Base-by-base conservation (phyloP, 2,113 vertebrate species). In the Grantiella picta region DNA sequence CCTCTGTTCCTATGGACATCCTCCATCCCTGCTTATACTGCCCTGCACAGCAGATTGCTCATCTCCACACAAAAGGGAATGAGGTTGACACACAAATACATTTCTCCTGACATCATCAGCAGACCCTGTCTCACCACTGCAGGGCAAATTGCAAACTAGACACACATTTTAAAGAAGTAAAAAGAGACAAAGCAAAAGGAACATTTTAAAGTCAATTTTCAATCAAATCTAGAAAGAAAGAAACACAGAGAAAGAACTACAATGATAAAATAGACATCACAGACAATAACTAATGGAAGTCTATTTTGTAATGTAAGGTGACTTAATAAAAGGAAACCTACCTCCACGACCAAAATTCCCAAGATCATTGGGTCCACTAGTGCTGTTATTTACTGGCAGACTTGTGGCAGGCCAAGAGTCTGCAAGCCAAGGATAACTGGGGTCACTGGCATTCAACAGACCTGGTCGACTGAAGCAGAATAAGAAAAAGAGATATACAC, bases 361-460 rank as follows among this genome's bases (percentile, higher is more conserved):
- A 91, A 99, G 98, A 96, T 99, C 99, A 85, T 98, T 99, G 40
- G 99, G 98, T 83, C 99, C 99, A 86, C 98, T 99, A 28, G 98
- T 99, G 95, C 98, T 98, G 92, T 99, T 99, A 97, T 99, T 99
- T 83, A 99, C 99, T 4, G 99, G 99, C 93, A 99, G 98, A 97
- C 99, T 99, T 63, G 99, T 99, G 65, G 99, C 98, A 56, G 99
- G 99, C 99, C 99, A 99, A 33, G 99, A 99, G 96, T 99, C 99
- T 15, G 99, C 99, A 95, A 99, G 98, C 99, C 99, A 99, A 77
- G 99, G 99, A 87, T 99, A 99, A 68, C 97, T 99, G 33, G 99
- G 98, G 94, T 99, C 99, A 87, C 98, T 98, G 68, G 98, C 98
- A 91, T 99, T 99, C 85, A 99, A 97, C 85, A 99, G 97, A 91